Evolutionary conservation across 2,888 invertebrate genomes (phyloP), one percentile per base, ranked within the genome.

Genomic region (Agonopterix subpropinquella): DNA sequence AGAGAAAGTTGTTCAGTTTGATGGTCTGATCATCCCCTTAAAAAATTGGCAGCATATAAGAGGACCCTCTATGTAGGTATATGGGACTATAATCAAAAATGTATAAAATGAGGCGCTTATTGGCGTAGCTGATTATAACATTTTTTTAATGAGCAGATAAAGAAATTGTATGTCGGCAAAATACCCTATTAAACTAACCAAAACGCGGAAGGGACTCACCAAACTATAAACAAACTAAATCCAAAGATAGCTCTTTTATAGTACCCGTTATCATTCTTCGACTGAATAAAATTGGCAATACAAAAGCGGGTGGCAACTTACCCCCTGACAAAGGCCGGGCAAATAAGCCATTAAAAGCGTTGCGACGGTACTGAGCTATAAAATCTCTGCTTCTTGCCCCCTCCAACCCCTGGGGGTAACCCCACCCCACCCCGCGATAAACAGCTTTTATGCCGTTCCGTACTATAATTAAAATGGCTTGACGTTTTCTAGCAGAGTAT

Each of bases 311-410:
- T 55, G 68, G 69, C 62, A 11, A 56, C 67, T 58, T 70, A 71
- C 70, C 74, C 79, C 70, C 13, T 55, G 55, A 71, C 78, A 79
- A 80, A 79, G 81, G 84, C 82, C 75, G 73, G 76, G 80, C 80
- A 87, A 87, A 86, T 87, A 87, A 87, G 86, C 87, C 83, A 87
- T 88, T 86, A 87, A 85, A 85, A 85, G 81, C 84, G 78, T 77
- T 75, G 80, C 80, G 78, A 80, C 80, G 81, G 76, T 74, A 71
- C 73, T 76, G 71, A 73, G 80, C 87, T 86, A 86, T 87, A 87
- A 87, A 87, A 87, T 87, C 87, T 87, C 75, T 83, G 87, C 86
- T 85, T 85, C 87, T 87, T 87, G 77, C 77, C 77, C 79, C 84
- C 77, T 60, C 67, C 64, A 57, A 60, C 54, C 53, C 53, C 53